Percentiles rank a stretch among this genome's conserved stretches.
Conservation (phyloP, 2,797 vertebrate species). For the Sebastes variabilis region DNA sequence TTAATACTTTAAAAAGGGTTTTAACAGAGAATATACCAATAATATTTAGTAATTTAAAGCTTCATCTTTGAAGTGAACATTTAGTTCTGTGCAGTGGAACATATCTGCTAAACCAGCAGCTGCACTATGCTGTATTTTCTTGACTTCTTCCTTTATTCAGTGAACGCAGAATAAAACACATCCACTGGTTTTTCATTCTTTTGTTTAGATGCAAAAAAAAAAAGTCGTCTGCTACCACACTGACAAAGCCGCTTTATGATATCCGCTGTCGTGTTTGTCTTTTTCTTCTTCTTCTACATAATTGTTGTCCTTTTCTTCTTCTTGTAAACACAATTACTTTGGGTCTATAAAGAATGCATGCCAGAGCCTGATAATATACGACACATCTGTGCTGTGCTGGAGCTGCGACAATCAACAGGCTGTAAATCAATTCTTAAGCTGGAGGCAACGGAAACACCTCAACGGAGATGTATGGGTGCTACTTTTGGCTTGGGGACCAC, state of each 20-base stretch:
- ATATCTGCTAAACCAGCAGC: not conserved
- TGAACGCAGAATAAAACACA: not conserved
- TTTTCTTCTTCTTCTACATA: too few relatives aligned
- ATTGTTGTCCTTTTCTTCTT: not conserved
- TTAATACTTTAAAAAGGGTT: not conserved
- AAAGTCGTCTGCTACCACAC: not conserved
- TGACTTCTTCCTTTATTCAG: not conserved
- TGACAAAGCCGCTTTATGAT: not conserved
- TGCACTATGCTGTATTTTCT: not conserved
- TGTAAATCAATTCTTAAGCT: constrained; percentile 11
- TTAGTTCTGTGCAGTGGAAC: not conserved
- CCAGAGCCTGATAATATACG: not conserved
- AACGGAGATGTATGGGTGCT: not conserved
- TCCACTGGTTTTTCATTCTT: not conserved
- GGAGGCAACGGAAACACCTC: not conserved
- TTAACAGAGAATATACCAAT: not conserved
- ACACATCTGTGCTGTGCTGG: not conserved
- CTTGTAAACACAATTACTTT: not conserved
- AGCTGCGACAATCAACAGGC: not conserved
- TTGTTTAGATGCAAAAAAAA: not conserved
- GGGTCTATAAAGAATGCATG: constrained; percentile 1
- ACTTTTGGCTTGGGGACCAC: not conserved
- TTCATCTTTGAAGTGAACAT: not conserved
- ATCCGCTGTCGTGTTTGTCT: not conserved
- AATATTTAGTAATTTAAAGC: not conserved